Evolutionary conservation across 2,888 invertebrate genomes (phyloP), one percentile per base, ranked within the genome.

Genomic region (Dynastes grantii): DNA sequence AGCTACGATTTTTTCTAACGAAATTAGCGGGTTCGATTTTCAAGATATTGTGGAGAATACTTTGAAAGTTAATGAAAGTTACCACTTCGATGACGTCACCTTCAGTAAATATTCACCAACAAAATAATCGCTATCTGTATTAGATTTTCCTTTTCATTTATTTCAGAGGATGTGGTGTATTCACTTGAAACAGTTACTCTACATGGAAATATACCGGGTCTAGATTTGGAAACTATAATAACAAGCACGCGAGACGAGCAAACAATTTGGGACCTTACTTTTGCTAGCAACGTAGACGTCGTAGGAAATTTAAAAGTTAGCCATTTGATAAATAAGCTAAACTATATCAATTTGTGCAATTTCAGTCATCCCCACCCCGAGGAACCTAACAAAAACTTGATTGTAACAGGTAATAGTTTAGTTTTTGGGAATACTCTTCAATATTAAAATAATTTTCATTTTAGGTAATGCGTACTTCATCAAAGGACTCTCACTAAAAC

Each of bases 171-270:
- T 13, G 80, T 82, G 29, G 75, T 85, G 55, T 81, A 82, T 16
- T 82, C 87, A 5, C 67, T 83, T 51, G 68, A 79, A 22, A 63
- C 75, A 9, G 78, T 89, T 40, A 80, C 77, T 61, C 78, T 88
- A 22, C 76, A 83, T 53, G 89, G 89, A 11, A 82, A 86, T 32
- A 84, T 90, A 32, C 88, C 88, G 73, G 86, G 87, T 45, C 80
- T 90, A 3, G 88, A 89, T 67, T 85, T 90, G n/a, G 85, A 90
- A n/a, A 90, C 90, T 83, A 86, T 91, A 45, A 83, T 89, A 84
- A 40, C 82, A 73, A 82, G 83, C 77, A 71, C 81, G 27, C 79
- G 81, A 55, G 80, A 81, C 2, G 81, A 82, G 49, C 83, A 86
- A 81, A 82, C 82, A n/a, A 77, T 87, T 22, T 55, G 76, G 32